phyloP scores from a whole-genome alignment of 2,113 vertebrate species.

The Phasianus colchicus region DNA sequence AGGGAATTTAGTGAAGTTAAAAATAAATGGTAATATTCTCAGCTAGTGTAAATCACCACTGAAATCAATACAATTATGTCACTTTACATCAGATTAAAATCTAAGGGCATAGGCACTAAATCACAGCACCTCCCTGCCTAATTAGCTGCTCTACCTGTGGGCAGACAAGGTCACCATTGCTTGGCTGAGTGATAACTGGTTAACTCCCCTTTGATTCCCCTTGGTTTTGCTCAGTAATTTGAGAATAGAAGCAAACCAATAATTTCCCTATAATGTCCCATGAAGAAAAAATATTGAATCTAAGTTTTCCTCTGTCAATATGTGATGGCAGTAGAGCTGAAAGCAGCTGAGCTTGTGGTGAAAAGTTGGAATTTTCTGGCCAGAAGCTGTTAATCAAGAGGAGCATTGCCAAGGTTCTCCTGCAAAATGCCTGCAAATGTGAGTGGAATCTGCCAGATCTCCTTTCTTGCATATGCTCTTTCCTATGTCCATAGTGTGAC shows the following conservation, averaged over 20 bases:
- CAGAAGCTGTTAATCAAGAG: background rate
- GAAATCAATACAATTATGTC: background rate
- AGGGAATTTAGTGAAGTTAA: conserved; percentile 28
- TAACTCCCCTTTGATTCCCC: background rate
- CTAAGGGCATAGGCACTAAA: background rate
- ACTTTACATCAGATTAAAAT: conserved; percentile 10
- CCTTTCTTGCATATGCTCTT: background rate
- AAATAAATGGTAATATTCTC: conserved; percentile 35
- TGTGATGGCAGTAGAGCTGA: background rate
- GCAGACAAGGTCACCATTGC: background rate
- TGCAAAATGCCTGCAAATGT: background rate
- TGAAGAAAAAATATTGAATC: background rate
- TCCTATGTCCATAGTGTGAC: background rate
- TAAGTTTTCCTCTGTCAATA: background rate
- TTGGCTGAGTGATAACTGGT: background rate
- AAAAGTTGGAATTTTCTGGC: background rate
- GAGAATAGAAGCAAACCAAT: background rate
- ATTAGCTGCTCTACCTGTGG: background rate
- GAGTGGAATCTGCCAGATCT: background rate
- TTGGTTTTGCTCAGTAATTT: background rate
- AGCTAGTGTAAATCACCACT: background rate
- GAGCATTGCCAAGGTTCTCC: background rate
- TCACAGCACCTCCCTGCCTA: background rate
- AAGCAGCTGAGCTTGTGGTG: background rate
- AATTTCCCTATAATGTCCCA: background rate